These are phyloP conservation scores for Agonopterix arenella DNA, from an alignment of 2,888 invertebrate species.

Conservation along the genomic window DNA sequence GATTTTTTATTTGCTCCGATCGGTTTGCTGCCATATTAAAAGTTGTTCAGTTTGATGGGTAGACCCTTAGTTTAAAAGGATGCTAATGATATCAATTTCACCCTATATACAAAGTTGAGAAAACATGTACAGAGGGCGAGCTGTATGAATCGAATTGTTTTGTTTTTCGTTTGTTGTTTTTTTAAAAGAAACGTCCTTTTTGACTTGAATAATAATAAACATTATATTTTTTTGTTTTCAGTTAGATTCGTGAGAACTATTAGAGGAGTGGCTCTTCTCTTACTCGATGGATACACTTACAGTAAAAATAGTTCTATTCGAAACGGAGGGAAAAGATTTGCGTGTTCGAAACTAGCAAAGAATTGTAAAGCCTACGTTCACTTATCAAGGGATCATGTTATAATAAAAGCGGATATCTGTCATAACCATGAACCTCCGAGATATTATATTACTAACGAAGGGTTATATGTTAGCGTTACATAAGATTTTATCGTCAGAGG, in stretches of 20 bases:
- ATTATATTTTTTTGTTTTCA: slow-evolving; percentile 3
- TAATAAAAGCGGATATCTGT: slow-evolving; percentile 16
- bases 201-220: background rate
- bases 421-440: slow-evolving; percentile 32
- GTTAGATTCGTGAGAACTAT: background rate
- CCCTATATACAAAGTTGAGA: no score
- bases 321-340: slow-evolving; percentile 23
- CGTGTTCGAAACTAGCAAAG: slow-evolving; percentile 26
- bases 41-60: no score
- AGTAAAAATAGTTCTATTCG: slow-evolving; percentile 27
- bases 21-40: no score
- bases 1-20: no score
- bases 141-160: no score
- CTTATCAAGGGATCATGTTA: slow-evolving; percentile 20
- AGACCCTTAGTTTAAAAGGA: no score
- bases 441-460: slow-evolving; percentile 17
- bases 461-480: slow-evolving; percentile 18
- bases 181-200: no score
- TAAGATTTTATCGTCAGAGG: no score
- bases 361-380: slow-evolving; percentile 34
- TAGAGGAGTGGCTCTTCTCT: background rate
- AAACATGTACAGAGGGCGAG: no score
- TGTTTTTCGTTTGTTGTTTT: no score
- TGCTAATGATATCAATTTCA: no score
- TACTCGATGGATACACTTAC: slow-evolving; percentile 25